Evolutionary conservation across 2,113 vertebrate species (phyloP), one percentile per base, ranked within the genome.

Genomic region (Jaculus jaculus): DNA sequence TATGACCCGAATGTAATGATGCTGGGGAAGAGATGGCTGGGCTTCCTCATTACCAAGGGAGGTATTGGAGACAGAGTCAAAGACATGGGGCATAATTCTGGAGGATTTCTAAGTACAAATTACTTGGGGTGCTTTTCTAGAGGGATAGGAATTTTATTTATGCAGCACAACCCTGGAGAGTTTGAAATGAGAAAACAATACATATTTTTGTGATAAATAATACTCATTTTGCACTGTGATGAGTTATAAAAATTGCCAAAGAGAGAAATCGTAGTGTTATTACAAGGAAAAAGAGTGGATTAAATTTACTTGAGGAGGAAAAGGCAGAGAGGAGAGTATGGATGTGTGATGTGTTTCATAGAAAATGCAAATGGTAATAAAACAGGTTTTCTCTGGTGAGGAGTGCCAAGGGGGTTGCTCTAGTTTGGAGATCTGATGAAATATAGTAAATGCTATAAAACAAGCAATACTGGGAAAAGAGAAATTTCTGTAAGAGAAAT

Each of bases 371-470:
- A 24, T 63, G 5, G 18, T 63, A 61, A 63, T 54, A n/a, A 28
- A 28, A 73, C 7, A 66, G 24, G 77, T 54, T 63, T 47, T 77
- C 23, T 88, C 83, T 89, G 24, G 9, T 54, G n/a, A 51, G 24
- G 26, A 47, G 5, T 74, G 26, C 2, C 30, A 74, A 84, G 15
- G 3, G 6, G 2, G 12, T 11, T 17, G 42, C 15, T 80, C 21
- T 42, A 66, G 11, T 12, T 80, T 47, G 54, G 23, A 1, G 15
- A 68, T 74, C 13, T 88, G 79, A 32, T n/a, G 4, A 75, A 84
- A 81, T 63, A 84, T 47, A 39, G 34, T 24, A 74, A 61, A 90
- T 79, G 15, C 73, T 17, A 18, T 34, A 58, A 74, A 89, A 88
- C 58, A 87, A 72, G 28, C 87, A 78, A 87, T 42, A 75, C 1